Percentiles rank a stretch among this genome's conserved stretches.
Evolutionary conservation across 2,888 invertebrate species (phyloP).

Genomic region (Anthrax anthrax): DNA sequence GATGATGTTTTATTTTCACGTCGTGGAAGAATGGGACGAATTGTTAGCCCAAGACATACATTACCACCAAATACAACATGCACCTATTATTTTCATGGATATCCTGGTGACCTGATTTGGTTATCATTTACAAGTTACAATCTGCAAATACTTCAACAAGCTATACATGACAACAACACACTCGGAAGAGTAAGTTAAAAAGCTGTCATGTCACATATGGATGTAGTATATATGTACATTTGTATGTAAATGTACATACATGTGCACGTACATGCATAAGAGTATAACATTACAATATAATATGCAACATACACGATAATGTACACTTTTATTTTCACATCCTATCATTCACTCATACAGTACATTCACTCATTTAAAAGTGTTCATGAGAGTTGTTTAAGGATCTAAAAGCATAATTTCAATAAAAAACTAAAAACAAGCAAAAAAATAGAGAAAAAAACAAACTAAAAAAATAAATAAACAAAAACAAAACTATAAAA

Average conservation of each 20-base stretch:
- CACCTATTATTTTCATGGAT: conserved; percentile 70
- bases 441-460: too few species aligned
- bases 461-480: too few species aligned
- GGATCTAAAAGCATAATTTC: too few species aligned
- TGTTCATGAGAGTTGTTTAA: not conserved
- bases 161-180: conserved; percentile 40
- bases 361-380: not conserved
- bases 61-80: conserved; percentile 76
- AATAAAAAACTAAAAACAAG: too few species aligned
- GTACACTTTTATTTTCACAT: conserved; percentile 20
- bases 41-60: conserved; percentile 69
- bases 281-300: not conserved
- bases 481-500: too few species aligned
- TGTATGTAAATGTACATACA: not conserved
- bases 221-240: too few species aligned
- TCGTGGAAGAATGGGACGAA: conserved; percentile 52
- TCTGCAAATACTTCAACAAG: conserved; percentile 55
- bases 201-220: not conserved
- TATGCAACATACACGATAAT: not conserved
- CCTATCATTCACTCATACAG: conserved; percentile 22
- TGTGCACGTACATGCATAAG: not conserved
- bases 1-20: conserved; percentile 39
- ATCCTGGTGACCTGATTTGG: conserved; percentile 70
- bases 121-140: conserved; percentile 75
- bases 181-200: conserved; percentile 31